phyloP scores from a whole-genome alignment of 2,888 invertebrate species.

The Cantharis lateralis region DNA sequence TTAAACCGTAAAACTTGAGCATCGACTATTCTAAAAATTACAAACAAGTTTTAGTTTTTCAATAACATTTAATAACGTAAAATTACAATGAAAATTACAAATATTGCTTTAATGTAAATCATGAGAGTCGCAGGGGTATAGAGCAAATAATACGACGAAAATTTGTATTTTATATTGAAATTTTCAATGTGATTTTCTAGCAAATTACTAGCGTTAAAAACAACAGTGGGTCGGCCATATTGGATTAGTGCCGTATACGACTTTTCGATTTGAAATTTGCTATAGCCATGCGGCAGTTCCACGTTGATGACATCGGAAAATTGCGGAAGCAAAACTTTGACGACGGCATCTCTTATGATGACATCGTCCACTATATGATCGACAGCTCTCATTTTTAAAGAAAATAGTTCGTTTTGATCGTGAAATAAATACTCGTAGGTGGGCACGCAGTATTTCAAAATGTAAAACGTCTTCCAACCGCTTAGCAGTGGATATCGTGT shows the following conservation, averaged over 20 bases:
- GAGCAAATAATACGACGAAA: slow-evolving; percentile 5
- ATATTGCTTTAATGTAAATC: neutral
- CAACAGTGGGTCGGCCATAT: slow-evolving; percentile 33
- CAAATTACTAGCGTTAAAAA: slow-evolving; percentile 32
- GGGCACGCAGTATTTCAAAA: slow-evolving; percentile 37
- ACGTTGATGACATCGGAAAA: slow-evolving; percentile 22
- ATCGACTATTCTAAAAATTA: neutral
- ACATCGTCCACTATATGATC: slow-evolving; percentile 39
- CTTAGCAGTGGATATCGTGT: slow-evolving; percentile 37
- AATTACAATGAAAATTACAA: neutral
- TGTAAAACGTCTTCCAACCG: slow-evolving; percentile 40
- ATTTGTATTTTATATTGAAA: slow-evolving; percentile 34
- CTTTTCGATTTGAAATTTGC: slow-evolving; percentile 7
- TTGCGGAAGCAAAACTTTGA: slow-evolving; percentile 38
- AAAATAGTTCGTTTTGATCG: slow-evolving; percentile 11
- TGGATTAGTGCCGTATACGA: slow-evolving; percentile 26
- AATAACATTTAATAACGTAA: neutral
- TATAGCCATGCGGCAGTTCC: slow-evolving; percentile 22
- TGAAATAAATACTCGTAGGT: slow-evolving; percentile 37
- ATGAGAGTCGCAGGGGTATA: neutral
- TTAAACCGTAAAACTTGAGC: no score
- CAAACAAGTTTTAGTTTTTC: neutral
- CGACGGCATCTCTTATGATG: slow-evolving; percentile 33
- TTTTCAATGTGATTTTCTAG: slow-evolving; percentile 34
- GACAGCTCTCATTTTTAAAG: slow-evolving; percentile 34